Conservation (phyloP, 1,140 invertebrate genomes). For the Babylonia areolata region DNA sequence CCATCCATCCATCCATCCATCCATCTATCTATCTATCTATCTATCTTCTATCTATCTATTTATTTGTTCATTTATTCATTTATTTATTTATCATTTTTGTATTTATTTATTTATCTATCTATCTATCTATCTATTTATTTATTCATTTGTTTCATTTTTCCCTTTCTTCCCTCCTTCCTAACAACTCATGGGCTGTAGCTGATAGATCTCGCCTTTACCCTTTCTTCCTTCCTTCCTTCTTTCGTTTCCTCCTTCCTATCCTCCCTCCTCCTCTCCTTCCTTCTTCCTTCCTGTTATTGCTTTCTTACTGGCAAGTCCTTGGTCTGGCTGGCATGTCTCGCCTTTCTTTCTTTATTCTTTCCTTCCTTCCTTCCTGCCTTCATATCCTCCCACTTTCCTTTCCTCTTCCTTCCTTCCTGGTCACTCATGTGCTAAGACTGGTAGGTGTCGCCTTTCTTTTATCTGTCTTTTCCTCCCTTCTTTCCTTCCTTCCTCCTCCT, state of each 20-base stretch:
- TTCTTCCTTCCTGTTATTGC: background rate
- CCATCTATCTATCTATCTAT: background rate
- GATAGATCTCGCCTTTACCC: no score
- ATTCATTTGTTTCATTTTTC: background rate
- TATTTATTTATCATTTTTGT: background rate
- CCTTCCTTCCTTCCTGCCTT: background rate
- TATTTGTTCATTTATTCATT: background rate
- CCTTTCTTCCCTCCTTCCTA: background rate
- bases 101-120: background rate
- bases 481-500: no score
- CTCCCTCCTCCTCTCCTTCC: background rate
- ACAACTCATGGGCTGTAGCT: no score
- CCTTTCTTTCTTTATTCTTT: slow-evolving; percentile 80
- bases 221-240: background rate
- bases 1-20: background rate
- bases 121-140: background rate
- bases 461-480: background rate
- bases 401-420: background rate
- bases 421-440: no score
- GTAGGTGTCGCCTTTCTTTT: no score
- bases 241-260: background rate
- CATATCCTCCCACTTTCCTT: background rate
- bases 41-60: background rate
- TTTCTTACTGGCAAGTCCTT: no score
- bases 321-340: no score